phyloP scores from a whole-genome alignment of 2,888 invertebrate genomes.

The Trissolcus japonicus region DNA sequence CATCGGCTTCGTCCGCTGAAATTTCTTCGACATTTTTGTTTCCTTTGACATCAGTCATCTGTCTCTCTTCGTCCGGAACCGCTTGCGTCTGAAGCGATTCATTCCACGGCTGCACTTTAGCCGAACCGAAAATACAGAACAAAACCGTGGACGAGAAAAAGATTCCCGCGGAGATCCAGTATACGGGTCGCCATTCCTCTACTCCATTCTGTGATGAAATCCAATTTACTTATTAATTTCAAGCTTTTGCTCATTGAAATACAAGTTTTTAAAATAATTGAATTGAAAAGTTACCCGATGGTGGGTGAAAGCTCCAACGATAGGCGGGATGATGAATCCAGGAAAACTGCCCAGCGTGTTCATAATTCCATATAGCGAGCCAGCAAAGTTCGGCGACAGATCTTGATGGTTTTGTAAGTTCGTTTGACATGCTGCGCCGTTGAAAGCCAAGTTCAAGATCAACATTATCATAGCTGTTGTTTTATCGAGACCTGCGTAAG shows the following conservation, averaged over 20 bases:
- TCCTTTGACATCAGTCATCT: constrained; percentile 59
- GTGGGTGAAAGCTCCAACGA: constrained; percentile 70
- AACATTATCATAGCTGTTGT: constrained; percentile 68
- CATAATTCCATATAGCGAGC: constrained; percentile 74
- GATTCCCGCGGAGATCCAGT: constrained; percentile 83
- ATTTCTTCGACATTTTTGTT: constrained; percentile 31
- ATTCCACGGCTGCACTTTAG: constrained; percentile 85
- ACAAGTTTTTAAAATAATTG: neutral
- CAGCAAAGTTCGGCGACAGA: constrained; percentile 74
- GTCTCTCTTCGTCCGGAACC: constrained; percentile 66
- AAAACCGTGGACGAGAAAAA: constrained; percentile 84
- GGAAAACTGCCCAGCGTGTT: constrained; percentile 74
- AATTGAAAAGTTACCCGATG: constrained; percentile 59
- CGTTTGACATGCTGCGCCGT: constrained; percentile 74
- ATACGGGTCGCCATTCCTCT: constrained; percentile 85
- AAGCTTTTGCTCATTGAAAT: constrained; percentile 52
- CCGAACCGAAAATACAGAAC: constrained; percentile 84
- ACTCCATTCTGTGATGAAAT: constrained; percentile 82
- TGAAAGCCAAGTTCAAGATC: constrained; percentile 68
- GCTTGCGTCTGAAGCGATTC: constrained; percentile 70
- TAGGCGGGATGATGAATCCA: constrained; percentile 72
- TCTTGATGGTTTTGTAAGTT: constrained; percentile 74
- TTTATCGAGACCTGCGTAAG: constrained; percentile 70
- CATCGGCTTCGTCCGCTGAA: constrained; percentile 61
- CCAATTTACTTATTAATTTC: neutral